A percentile compares a stretch with the other conserved stretches of the same genome.
Evolutionary conservation across 2,113 vertebrate genomes (phyloP).

Genomic region (Orycteropus afer): DNA sequence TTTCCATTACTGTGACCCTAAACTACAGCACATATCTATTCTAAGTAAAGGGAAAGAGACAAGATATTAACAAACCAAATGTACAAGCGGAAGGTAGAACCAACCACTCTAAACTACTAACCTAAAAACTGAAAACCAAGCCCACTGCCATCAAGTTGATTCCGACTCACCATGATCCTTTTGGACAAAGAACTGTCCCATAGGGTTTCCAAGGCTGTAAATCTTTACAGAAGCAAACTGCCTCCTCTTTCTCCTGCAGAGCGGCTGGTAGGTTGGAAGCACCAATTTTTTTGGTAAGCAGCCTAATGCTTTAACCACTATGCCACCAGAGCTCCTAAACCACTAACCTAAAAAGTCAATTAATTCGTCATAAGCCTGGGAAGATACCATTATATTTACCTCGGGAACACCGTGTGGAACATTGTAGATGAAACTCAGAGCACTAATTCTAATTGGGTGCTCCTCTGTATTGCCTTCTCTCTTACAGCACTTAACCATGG

Average conservation of each 20-base stretch:
- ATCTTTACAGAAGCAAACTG: no score
- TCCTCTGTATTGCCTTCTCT: neutral
- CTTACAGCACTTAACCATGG: neutral
- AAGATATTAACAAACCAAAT: neutral
- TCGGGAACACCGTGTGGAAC: neutral
- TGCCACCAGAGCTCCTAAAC: no score
- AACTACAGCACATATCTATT: neutral
- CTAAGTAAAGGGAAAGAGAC: neutral
- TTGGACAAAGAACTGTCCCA: no score
- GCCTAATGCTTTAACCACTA: no score
- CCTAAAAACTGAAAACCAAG: neutral
- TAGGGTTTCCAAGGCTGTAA: no score
- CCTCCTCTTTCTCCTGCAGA: no score
- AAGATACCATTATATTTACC: neutral
- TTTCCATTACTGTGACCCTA: neutral
- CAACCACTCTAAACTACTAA: neutral
- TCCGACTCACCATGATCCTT: no score
- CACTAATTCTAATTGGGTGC: neutral
- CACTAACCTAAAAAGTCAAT: neutral
- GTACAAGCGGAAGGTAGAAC: neutral
- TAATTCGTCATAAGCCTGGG: neutral
- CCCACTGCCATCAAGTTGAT: no score
- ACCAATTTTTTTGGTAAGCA: no score
- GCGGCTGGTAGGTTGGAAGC: no score
- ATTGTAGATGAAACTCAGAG: neutral